A percentile compares a stretch with the other conserved stretches of the same genome.
Conservation (phyloP, 1,140 invertebrate genomes). For the Myzus persicae region DNA sequence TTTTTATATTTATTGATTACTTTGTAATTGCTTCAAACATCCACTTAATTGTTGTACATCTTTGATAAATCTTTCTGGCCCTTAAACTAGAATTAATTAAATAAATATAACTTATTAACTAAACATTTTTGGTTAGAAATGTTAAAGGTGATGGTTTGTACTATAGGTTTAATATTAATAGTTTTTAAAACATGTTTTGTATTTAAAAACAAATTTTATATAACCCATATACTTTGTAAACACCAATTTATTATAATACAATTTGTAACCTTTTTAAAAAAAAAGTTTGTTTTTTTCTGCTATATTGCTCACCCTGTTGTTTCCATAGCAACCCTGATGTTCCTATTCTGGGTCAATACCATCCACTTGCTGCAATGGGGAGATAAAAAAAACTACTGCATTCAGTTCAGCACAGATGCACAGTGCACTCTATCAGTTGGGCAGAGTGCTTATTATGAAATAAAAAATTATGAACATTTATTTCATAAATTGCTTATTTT, state of each 20-base stretch:
- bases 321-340: conserved; percentile 48
- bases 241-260: conserved; percentile 48
- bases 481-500: not conserved
- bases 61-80: not conserved
- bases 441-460: not conserved
- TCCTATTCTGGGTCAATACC: not conserved
- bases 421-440: not conserved
- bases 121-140: not conserved
- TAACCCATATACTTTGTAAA: conserved; percentile 47
- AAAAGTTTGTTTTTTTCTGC: conserved; percentile 19
- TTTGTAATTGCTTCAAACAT: not conserved
- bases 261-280: conserved; percentile 42
- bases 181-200: conserved; percentile 24
- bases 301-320: not conserved
- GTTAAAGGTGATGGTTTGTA: conserved; percentile 48
- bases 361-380: not conserved
- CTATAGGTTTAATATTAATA: conserved; percentile 48
- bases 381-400: no score
- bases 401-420: not conserved
- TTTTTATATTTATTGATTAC: not conserved
- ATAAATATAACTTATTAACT: not conserved
- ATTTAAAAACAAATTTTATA: conserved; percentile 33
- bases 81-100: not conserved
- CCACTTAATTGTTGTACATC: not conserved
- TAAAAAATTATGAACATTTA: not conserved